Conservation (phyloP, 2,888 invertebrate species). For the Linnaemya tessellans region DNA sequence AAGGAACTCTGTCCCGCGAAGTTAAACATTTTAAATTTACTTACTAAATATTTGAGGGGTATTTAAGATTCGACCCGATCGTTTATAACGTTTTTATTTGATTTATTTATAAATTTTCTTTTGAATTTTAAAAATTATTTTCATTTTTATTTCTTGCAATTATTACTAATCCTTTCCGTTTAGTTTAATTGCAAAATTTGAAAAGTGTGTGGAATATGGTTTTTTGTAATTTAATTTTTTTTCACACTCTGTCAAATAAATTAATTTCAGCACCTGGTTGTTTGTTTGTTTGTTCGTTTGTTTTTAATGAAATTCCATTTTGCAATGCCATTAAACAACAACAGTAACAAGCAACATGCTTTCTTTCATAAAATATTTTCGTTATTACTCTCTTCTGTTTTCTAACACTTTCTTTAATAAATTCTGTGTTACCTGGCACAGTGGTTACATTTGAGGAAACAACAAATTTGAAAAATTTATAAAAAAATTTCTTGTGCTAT, state of each 20-base stretch:
- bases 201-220: background rate
- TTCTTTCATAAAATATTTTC: slow-evolving; percentile 43
- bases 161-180: background rate
- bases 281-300: background rate
- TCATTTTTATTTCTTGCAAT: no score
- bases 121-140: no score
- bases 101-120: no score
- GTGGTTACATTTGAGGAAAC: background rate
- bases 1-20: no score
- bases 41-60: no score
- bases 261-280: slow-evolving; percentile 60
- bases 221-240: slow-evolving; percentile 24
- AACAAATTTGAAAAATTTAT: no score
- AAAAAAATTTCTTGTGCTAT: no score
- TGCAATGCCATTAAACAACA: slow-evolving; percentile 1
- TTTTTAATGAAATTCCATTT: slow-evolving; percentile 57
- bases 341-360: slow-evolving; percentile 17
- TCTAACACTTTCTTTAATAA: background rate
- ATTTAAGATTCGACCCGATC: no score
- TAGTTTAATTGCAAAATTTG: background rate
- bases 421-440: background rate
- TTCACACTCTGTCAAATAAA: slow-evolving; percentile 57
- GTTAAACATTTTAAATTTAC: no score
- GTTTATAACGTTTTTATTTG: no score
- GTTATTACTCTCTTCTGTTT: background rate